phyloP scores from a whole-genome alignment of 2,888 invertebrate genomes.

The Lycaena phlaeas region DNA sequence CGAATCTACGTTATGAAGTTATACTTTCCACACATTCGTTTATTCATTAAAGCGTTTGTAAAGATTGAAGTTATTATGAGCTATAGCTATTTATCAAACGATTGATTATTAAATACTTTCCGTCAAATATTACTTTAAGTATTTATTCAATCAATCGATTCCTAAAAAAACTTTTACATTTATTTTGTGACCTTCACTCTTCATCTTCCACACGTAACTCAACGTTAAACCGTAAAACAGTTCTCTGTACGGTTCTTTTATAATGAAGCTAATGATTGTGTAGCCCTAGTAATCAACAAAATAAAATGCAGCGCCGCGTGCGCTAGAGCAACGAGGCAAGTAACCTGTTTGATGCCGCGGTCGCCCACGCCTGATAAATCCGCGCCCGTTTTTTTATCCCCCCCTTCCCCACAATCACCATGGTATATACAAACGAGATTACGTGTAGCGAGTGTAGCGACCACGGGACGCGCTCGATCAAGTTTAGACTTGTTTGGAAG shows the following conservation, averaged over 20 bases:
- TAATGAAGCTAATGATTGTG: conserved; percentile 15
- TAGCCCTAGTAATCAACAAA: conserved; percentile 42
- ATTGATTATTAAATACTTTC: too few relatives aligned
- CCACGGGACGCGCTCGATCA: conserved; percentile 38
- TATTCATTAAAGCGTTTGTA: too few relatives aligned
- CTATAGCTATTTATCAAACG: too few relatives aligned
- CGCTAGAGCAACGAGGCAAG: conserved; percentile 45
- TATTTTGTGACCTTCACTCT: too few relatives aligned
- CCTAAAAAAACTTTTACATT: too few relatives aligned
- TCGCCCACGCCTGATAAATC: conserved; percentile 67
- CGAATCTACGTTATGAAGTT: conserved; percentile 6
- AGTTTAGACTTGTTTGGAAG: conserved; percentile 48
- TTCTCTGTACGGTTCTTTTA: conserved; percentile 7
- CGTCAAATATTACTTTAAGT: too few relatives aligned
- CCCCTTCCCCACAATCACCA: conserved; percentile 20
- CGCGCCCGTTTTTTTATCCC: conserved; percentile 43
- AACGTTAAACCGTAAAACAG: neutral
- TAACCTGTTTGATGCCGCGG: conserved; percentile 61
- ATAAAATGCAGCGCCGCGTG: conserved; percentile 41
- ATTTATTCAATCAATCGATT: too few relatives aligned
- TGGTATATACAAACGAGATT: conserved; percentile 20
- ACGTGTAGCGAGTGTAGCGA: conserved; percentile 19
- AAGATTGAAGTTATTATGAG: too few relatives aligned
- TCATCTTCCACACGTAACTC: too few relatives aligned
- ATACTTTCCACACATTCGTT: too few relatives aligned